Evolutionary conservation across 2,888 invertebrate genomes (phyloP).

Genomic region (Tenodera sinensis): DNA sequence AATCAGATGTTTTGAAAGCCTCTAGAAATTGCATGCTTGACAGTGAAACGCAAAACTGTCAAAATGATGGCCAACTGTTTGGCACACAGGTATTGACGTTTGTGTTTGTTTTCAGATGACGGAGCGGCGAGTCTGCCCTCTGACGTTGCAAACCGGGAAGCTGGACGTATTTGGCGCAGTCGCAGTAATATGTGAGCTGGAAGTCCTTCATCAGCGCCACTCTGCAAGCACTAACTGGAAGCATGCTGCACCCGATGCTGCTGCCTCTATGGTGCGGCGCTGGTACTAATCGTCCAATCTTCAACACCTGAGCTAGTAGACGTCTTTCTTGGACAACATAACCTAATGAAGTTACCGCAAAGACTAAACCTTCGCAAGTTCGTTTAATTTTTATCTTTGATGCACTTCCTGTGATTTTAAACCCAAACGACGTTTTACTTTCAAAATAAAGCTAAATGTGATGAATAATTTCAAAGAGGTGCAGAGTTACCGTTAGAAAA

Average conservation of each 20-base stretch:
- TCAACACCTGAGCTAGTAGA: constrained; percentile 1
- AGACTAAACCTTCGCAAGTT: neutral
- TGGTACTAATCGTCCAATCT: neutral
- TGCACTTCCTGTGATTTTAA: neutral
- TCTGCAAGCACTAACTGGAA: neutral
- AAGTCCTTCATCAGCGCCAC: neutral
- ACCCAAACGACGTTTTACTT: neutral
- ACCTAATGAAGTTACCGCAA: neutral
- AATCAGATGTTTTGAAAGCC: no score
- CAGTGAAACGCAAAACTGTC: no score
- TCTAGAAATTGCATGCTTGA: no score
- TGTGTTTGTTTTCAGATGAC: neutral
- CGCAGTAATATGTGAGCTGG: neutral
- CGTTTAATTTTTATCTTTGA: neutral
- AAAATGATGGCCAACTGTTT: no score
- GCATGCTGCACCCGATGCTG: neutral
- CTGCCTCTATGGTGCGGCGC: neutral
- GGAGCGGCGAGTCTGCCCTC: neutral
- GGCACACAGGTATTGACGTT: neutral
- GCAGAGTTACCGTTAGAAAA: neutral
- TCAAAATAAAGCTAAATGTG: neutral
- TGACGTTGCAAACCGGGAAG: neutral
- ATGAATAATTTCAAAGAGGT: neutral
- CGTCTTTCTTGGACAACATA: neutral
- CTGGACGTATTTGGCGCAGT: neutral